Evolutionary conservation across 2,888 invertebrate species (phyloP), one percentile per base, ranked within the genome.

Genomic region (Eledona agricola): DNA sequence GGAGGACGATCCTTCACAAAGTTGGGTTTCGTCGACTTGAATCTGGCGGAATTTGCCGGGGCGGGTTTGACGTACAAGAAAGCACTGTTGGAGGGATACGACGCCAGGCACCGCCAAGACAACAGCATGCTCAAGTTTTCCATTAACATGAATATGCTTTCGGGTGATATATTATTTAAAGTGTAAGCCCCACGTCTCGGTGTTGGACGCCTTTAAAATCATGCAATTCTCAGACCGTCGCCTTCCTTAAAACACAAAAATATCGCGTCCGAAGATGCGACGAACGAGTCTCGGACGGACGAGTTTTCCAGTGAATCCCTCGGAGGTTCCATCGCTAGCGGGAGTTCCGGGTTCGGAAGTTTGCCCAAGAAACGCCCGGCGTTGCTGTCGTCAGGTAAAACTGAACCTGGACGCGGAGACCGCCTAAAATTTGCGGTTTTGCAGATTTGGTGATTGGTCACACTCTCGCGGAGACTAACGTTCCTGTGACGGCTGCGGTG

Each of bases 141-240:
- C 64, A 90, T 96, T 67, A 87, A 88, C 73, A 93, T 97, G 90
- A 91, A 90, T 71, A 92, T 97, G 87, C 85, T 94, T 63, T 90
- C 93, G 31, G 96, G 97, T 34, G 98, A 98, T 80, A 94, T 96
- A 64, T 86, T 96, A 60, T 98, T 98, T 76, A 96, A 97, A 89
- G 95, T 94, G 96, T 96, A 78, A 85, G 93, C 4, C 34, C 4
- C 13, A 15, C 2, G 17, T 32, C 16, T 32, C 17, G 32, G 13
- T 5, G 31, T 16, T 7, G 4, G 7, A 10, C 25, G 4, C 1
- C 3, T 17, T 15, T 25, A 28, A 3, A 11, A 2, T 3, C n/a
- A 20, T 43, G 61, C 35, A 45, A 16, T 63, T 67, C 67, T 15
- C 61, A 87, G 87, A 63, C 87, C 87, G 57, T 86, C 87, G 10